Base-by-base conservation (phyloP, 2,797 vertebrate species). In the Hoplostethus atlanticus region DNA sequence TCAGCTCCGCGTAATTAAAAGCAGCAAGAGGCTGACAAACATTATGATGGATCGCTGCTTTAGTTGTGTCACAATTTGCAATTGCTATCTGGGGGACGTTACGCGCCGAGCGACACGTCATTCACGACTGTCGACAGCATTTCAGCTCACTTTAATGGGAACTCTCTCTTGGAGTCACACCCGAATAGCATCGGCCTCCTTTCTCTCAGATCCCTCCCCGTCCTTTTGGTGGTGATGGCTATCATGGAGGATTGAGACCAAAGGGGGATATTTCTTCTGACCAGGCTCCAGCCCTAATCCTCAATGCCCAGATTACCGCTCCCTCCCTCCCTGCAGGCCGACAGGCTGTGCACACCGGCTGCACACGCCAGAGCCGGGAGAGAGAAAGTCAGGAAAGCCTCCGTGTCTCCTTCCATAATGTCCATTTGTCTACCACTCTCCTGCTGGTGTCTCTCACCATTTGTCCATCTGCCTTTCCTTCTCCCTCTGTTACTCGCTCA, bases 241-340 rank as follows among this genome's bases (percentile, higher is more conserved):
- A 81, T 90, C 81, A 80, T 83, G 65, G 67, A 86, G 87, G 90
- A 89, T 89, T 89, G 84, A 76, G 84, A 85, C 79, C 78, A 81
- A 84, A 79, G 52, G 59, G 77, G 81, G 88, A 87, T 84, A 81
- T 87, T 86, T 90, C 80, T 87, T 81, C 71, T 77, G 83, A 76
- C 82, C 78, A 53, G 82, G 73, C 90, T 85, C 80, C 61, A 5
- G 46, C 81, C 80, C 73, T 92, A 93, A 93, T 91, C 89, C 87
- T 83, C 80, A 70, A 40, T 71, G 54, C 79, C 81, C 86, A 86
- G 91, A 92, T 91, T 92, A 92, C 13, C 25, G 16, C 30, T 38
- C 30, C n/a, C 11, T n/a, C 56, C 67, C 64, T 70, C 79, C 66
- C 70, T 71, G 76, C 68, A 60, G 73, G 59, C 79, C 30, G 83